Base-by-base conservation (phyloP, 2,888 invertebrate species). In the Phortica okadai region DNA sequence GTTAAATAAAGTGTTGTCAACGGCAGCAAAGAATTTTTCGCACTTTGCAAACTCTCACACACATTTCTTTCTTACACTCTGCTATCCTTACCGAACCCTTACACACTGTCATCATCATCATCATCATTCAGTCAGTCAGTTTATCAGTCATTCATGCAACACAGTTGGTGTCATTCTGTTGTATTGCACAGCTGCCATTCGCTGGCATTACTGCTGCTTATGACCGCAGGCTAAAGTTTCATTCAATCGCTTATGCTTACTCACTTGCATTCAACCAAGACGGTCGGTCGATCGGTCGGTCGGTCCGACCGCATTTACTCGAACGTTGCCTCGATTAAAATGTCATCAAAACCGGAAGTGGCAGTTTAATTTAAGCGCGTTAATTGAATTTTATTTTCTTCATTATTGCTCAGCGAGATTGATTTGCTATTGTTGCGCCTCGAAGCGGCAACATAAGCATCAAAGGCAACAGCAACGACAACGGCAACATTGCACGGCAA, bases 331-430 rank as follows among this genome's bases (percentile, higher is more conserved):
- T 33, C 77, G 33, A 33, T 89, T 87, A 88, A 88, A 89, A 84
- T 83, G 85, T 88, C 89, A 86, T 84, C 88, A 84, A 88, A 89
- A 85, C 85, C 89, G 88, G 88, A 88, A 88, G 89, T 88, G 90
- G 89, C 90, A 89, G 89, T 85, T 88, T 90, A 88, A 88, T 90
- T 89, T 88, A 88, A 86, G 77, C 82, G 87, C 89, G 88, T 89
- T 88, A 88, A 88, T 88, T 88, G 88, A 88, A 89, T 89, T 88
- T 89, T 84, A 88, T 87, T 88, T 84, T 87, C 78, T 78, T 76
- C 79, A 76, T 78, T 82, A 78, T 80, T 79, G 73, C 50, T 54
- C 59, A 64, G 50, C 84, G 79, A 77, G 82, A 89, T 85, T 85
- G 85, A 85, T 85, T 87, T 87, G 82, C 79, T 77, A 75, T 79